Evolutionary conservation across 2,113 vertebrate species (phyloP).

Genomic region (Bujurquina vittata): DNA sequence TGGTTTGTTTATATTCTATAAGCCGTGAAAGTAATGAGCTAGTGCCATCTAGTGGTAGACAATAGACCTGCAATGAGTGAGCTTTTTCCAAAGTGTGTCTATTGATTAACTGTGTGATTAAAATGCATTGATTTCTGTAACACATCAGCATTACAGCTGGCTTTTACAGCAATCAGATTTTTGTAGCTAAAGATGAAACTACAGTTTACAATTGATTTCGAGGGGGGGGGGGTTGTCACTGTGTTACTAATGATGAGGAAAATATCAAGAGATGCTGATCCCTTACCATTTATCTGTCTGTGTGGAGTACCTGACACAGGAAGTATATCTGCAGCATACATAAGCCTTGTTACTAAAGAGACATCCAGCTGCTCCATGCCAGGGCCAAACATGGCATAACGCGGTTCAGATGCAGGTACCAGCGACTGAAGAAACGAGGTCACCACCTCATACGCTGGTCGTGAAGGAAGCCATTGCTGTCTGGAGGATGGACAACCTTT

Average conservation of each 20-base stretch:
- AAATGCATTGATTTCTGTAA: neutral
- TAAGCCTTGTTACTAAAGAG: slow-evolving; percentile 90
- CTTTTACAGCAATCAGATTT: neutral
- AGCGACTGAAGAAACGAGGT: slow-evolving; percentile 89
- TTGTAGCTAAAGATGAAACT: neutral
- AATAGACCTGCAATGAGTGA: neutral
- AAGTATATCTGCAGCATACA: slow-evolving; percentile 86
- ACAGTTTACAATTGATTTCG: neutral
- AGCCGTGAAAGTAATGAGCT: neutral
- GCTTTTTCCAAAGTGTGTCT: neutral
- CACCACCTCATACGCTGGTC: slow-evolving; percentile 79
- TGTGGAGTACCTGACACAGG: slow-evolving; percentile 85
- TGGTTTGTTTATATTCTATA: neutral
- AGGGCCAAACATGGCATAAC: slow-evolving; percentile 95
- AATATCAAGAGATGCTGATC: neutral
- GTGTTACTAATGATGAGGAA: neutral
- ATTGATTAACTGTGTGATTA: neutral
- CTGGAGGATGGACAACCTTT: slow-evolving; percentile 86
- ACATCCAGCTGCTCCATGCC: slow-evolving; percentile 92
- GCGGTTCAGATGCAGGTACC: slow-evolving; percentile 85
- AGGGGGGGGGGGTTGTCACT: neutral
- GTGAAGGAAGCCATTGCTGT: slow-evolving; percentile 79
- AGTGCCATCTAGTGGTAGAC: slow-evolving; percentile 44
- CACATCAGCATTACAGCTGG: neutral
- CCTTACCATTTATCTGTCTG: slow-evolving; percentile 89